Base-by-base conservation (phyloP, 1,140 invertebrate species). In the Caenorhabditis inopinata region DNA sequence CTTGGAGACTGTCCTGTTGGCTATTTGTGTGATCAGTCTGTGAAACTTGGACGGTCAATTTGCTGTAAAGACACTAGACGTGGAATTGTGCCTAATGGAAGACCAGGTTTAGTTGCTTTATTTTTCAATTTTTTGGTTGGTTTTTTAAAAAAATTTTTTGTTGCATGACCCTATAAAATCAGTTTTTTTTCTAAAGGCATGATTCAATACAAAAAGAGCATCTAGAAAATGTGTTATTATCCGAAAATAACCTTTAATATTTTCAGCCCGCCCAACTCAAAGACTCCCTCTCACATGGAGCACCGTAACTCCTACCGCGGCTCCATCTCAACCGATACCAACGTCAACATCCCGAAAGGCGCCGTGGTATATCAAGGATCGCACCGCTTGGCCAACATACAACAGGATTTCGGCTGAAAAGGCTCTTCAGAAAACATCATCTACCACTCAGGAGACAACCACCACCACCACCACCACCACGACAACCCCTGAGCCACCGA, bases 21-120 rank as follows among this genome's bases (percentile, higher is more conserved):
- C 35, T 86, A 84, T 62, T 80, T 86, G 14, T 86, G 85, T 68
- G 85, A 86, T 74, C 85, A 86, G 42, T 82, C 78, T 23, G 86
- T 86, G 68, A 85, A 82, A 23, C 81, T 86, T 14, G 85, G 85
- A 16, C 29, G 85, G 14, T 84, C 85, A n/a, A 86, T 86, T 46
- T 86, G 85, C 58, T 86, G 85, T 58, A 82, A 83, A 45, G 85
- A 84, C 53, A 49, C 73, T 11, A 18, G 82, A 58, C 53, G 77
- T 38, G 51, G 45, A 45, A 46, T 46, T 51, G 29, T 62, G 7
- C 48, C 48, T n/a, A 58, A 79, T n/a, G 27, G 62, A 48, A 35
- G 51, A 51, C 29, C 68, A 45, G 78, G 58, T 74, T 35, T 0
- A 48, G 14, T 74, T 62, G 11, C 35, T 49, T 27, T 23, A 5